Conservation (phyloP, 2,113 vertebrate species). For the Guaruba guarouba region DNA sequence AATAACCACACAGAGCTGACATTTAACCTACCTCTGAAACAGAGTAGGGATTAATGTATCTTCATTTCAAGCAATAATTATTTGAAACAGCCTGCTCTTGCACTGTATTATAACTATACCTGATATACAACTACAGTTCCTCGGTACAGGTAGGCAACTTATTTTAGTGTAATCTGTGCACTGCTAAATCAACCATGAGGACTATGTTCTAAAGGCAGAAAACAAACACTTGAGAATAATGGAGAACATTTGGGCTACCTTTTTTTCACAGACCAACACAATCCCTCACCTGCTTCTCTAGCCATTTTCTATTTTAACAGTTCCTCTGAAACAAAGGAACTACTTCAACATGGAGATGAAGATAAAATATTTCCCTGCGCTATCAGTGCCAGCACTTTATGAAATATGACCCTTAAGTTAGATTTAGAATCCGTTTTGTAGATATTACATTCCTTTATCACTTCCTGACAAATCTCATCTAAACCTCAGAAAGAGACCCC, state of each 20-base stretch:
- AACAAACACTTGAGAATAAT: neutral
- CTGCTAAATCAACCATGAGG: constrained; percentile 41
- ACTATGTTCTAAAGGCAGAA: neutral
- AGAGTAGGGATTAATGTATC: constrained; percentile 1
- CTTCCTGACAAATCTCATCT: constrained; percentile 68
- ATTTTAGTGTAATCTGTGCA: constrained; percentile 12
- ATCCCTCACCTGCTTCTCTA: neutral
- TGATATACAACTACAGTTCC: neutral
- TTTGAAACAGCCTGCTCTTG: neutral
- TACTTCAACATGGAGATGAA: constrained; percentile 38
- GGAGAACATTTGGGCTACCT: constrained; percentile 11
- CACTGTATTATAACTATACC: neutral
- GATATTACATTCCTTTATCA: constrained; percentile 69
- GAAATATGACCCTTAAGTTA: constrained; percentile 76
- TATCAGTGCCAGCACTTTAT: constrained; percentile 59
- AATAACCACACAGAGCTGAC: neutral
- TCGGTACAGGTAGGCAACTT: constrained; percentile 6
- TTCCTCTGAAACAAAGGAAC: neutral
- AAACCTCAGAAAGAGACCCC: neutral
- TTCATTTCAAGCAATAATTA: neutral
- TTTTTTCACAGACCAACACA: neutral
- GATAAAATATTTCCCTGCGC: constrained; percentile 73
- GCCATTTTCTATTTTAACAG: neutral
- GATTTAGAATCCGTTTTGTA: constrained; percentile 72
- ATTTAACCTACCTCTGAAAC: neutral